A percentile compares a stretch with the other conserved stretches of the same genome.
Evolutionary conservation across 2,113 vertebrate genomes (phyloP).

Genomic region (Hypanus sabinus): DNA sequence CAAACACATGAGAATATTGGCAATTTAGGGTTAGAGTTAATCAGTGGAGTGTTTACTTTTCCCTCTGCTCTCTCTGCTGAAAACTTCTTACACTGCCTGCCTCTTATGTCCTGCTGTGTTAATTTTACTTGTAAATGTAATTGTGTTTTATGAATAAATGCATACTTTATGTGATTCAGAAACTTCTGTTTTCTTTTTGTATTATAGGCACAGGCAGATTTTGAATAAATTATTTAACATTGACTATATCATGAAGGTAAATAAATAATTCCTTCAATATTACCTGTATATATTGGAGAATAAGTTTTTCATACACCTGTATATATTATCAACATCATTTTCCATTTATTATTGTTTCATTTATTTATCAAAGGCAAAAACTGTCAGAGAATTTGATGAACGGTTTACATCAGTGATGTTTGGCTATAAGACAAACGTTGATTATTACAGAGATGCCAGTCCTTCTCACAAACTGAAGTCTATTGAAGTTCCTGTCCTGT

Average conservation of each 20-base stretch:
- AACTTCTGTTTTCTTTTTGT: slow-evolving; percentile 18
- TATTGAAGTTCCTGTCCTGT: slow-evolving; percentile 89
- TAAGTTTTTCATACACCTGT: neutral
- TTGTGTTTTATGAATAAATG: neutral
- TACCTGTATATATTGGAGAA: slow-evolving; percentile 32
- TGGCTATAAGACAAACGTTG: slow-evolving; percentile 85
- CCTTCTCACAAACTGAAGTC: slow-evolving; percentile 79
- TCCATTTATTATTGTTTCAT: neutral
- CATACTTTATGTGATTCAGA: neutral
- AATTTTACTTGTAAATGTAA: neutral
- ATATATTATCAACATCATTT: neutral
- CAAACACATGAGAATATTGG: no score
- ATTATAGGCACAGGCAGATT: slow-evolving; percentile 78
- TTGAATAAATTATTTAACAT: slow-evolving; percentile 88
- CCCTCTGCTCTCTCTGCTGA: no score
- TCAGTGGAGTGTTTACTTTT: no score
- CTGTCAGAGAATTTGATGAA: slow-evolving; percentile 90
- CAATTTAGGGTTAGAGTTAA: no score
- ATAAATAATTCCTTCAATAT: slow-evolving; percentile 46
- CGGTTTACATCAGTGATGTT: slow-evolving; percentile 95
- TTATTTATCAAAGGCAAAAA: slow-evolving; percentile 70
- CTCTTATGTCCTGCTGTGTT: neutral
- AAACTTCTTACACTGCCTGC: neutral
- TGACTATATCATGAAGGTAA: slow-evolving; percentile 93
- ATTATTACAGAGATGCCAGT: slow-evolving; percentile 90